Evolutionary conservation across 2,888 invertebrate species (phyloP), one percentile per base, ranked within the genome.

Genomic region (Caenorhabditis sp.): DNA sequence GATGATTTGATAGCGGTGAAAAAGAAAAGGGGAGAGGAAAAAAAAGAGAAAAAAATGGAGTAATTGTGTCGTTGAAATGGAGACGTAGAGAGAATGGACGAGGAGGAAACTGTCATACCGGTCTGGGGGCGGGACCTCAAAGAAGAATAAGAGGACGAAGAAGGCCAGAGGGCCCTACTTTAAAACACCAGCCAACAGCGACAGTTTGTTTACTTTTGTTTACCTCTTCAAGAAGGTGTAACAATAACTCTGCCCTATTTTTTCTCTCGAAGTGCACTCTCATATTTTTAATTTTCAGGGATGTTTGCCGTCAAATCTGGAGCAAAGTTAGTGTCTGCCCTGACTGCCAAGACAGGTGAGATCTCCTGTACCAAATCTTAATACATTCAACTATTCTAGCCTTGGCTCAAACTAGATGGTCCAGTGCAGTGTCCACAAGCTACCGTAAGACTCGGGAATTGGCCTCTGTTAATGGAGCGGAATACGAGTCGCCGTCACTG

Each of bases 401-500:
- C 12, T 1, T 3, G 14, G 10, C n/a, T 1, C 76, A 58, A 44
- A 7, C 0, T 8, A 70, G 69, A 66, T 64, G 47, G 64, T 66
- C 80, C 28, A 73, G 66, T 14, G 47, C 73, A 10, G 38, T 63
- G 7, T 66, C 76, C 64, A 47, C 58, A 56, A 80, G 63, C 75
- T 54, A 61, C 72, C 38, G 63, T 44, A 70, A 79, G 31, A 56
- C 76, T 49, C 63, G 83, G 35, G 69, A 69, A 49, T 54, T 76
- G n/a, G 47, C 75, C 24, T 54, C 83, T 16, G 51, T 76, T 8
- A 58, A 28, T 26, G 68, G 76, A 12, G 41, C 73, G 1, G 54
- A 68, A 1, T n/a, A 76, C 12, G 69, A 76, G 8, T 22, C 80
- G 10, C 84, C 84, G 26, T 69, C 89, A 28, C 79, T 92, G n/a